Evolutionary conservation across 2,113 vertebrate genomes (phyloP).

Genomic region (Platichthys stellatus): DNA sequence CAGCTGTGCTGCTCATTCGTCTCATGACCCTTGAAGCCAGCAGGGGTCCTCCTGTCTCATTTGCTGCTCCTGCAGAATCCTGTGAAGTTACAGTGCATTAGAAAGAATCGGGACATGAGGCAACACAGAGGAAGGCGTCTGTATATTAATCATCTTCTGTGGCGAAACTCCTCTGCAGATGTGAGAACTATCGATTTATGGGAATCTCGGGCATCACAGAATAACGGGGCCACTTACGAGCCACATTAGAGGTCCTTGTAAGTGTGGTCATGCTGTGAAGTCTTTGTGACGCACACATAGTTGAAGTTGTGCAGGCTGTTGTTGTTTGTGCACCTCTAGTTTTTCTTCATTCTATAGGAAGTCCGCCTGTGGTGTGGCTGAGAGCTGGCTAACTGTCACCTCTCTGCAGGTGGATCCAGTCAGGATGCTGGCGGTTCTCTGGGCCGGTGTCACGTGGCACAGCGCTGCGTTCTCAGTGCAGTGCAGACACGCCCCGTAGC

Average conservation of each 20-base stretch:
- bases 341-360: conserved; percentile 64
- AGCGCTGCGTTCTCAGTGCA: conserved; percentile 38
- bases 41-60: conserved; percentile 1
- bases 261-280: conserved; percentile 1
- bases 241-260: not conserved
- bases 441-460: conserved; percentile 47
- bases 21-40: conserved; percentile 32
- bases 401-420: conserved; percentile 67
- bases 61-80: conserved; percentile 15
- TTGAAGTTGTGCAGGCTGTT: not conserved
- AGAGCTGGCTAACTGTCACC: conserved; percentile 72
- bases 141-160: conserved; percentile 16
- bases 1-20: conserved; percentile 10
- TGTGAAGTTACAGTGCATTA: conserved; percentile 14
- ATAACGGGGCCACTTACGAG: not conserved
- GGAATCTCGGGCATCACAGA: not conserved
- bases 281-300: not conserved
- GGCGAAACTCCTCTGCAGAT: conserved; percentile 2
- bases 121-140: not conserved
- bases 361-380: conserved; percentile 62
- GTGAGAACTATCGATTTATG: not conserved
- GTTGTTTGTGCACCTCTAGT: conserved; percentile 11
- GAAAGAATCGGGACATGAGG: conserved; percentile 23
- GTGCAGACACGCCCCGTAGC: conserved; percentile 63
- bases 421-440: conserved; percentile 72